A percentile compares a stretch with the other conserved stretches of the same genome.
Conservation (phyloP, 2,113 vertebrate genomes). For the Melanerpes aurifrons region DNA sequence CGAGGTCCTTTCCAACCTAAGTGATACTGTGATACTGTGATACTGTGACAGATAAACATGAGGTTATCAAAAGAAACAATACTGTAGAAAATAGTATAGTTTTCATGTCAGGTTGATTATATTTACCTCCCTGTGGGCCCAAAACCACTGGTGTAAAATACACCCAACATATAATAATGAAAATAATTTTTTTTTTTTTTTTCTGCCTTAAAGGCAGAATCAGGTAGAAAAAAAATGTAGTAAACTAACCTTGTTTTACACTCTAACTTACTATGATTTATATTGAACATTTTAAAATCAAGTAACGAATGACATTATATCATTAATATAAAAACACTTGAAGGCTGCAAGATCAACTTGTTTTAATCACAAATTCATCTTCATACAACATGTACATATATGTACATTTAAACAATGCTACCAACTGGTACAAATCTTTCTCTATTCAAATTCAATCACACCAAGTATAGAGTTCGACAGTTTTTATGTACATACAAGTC, state of each 20-base stretch:
- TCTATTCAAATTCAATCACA: background rate
- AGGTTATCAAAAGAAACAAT: background rate
- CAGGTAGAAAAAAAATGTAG: background rate
- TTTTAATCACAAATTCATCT: background rate
- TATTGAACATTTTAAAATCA: background rate
- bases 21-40: too few species aligned
- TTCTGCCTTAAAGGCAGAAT: slow-evolving; percentile 3
- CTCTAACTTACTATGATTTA: background rate
- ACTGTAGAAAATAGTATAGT: background rate
- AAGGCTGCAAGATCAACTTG: background rate
- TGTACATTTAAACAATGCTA: background rate
- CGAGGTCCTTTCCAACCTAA: too few species aligned
- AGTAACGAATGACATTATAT: background rate
- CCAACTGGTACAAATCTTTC: background rate
- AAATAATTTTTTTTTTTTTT: background rate
- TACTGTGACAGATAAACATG: slow-evolving; percentile 4
- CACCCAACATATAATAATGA: background rate
- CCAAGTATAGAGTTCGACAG: background rate
- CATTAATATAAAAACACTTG: background rate
- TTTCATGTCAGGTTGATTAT: background rate
- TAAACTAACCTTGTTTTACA: background rate
- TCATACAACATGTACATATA: background rate
- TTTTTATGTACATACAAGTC: background rate
- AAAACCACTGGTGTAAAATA: slow-evolving; percentile 9
- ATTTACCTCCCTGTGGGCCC: background rate